Conservation (phyloP, 2,888 invertebrate species). For the Pasiphila rectangulata region DNA sequence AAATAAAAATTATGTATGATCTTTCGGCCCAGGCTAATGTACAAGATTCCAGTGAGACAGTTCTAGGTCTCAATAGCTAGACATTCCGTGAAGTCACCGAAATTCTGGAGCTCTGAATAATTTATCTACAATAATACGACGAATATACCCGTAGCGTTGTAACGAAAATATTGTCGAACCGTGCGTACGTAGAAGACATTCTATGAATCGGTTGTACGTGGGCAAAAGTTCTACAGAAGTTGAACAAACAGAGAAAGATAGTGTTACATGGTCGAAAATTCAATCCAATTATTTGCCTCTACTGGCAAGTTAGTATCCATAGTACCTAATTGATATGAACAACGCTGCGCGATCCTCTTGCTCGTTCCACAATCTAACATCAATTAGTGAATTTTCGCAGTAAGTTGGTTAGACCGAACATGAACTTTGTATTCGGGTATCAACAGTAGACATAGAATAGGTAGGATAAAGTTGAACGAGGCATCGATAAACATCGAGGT, state of each 20-base stretch:
- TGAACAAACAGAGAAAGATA: not conserved
- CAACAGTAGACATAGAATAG: not conserved
- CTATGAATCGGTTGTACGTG: constrained; percentile 2
- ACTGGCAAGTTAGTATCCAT: too few species aligned
- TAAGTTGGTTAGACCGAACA: not conserved
- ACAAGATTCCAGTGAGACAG: too few species aligned
- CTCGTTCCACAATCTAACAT: too few species aligned
- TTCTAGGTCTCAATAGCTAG: too few species aligned
- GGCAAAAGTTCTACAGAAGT: not conserved
- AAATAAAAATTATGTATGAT: too few species aligned
- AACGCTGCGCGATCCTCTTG: too few species aligned
- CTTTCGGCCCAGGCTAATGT: too few species aligned
- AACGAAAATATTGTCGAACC: not conserved
- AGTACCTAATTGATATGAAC: too few species aligned
- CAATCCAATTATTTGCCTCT: not conserved
- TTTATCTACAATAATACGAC: constrained; percentile 2
- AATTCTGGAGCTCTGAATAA: not conserved
- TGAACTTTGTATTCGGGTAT: not conserved
- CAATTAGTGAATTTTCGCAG: not conserved
- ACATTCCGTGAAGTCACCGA: too few species aligned
- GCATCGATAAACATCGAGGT: constrained; percentile 17
- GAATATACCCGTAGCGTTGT: not conserved
- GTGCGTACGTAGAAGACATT: not conserved
- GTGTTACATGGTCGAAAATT: not conserved
- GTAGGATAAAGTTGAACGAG: constrained; percentile 11